phyloP scores from a whole-genome alignment of 2,888 invertebrate species.

The Luperina nickerlii region DNA sequence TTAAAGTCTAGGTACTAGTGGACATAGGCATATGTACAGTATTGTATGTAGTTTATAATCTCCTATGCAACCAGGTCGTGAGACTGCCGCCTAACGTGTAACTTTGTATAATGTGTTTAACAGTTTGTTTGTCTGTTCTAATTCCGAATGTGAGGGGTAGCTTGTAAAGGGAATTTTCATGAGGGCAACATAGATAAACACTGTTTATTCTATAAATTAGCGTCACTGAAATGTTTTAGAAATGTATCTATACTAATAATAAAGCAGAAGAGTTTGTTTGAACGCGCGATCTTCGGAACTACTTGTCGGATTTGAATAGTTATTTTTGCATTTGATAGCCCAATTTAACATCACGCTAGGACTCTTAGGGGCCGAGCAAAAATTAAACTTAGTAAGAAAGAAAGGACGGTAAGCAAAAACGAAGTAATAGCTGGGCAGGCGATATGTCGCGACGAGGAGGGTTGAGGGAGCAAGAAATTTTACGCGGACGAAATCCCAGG shows the following conservation, averaged over 20 bases:
- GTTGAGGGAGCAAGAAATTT: too few species aligned
- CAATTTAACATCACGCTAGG: too few species aligned
- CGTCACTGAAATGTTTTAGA: neutral
- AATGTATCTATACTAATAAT: neutral
- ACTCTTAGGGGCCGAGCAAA: too few species aligned
- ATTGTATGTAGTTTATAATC: constrained; percentile 44
- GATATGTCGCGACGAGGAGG: too few species aligned
- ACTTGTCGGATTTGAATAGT: too few species aligned
- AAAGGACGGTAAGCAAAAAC: too few species aligned
- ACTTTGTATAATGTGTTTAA: constrained; percentile 56
- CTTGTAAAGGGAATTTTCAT: constrained; percentile 33
- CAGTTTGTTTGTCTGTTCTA: constrained; percentile 53
- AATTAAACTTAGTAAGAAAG: too few species aligned
- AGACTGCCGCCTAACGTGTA: constrained; percentile 34
- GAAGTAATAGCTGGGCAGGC: too few species aligned
- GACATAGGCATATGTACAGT: neutral
- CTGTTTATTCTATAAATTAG: constrained; percentile 20
- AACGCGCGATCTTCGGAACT: too few species aligned
- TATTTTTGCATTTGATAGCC: too few species aligned
- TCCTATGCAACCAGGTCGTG: constrained; percentile 37
- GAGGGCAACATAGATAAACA: constrained; percentile 21
- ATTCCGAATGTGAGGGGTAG: constrained; percentile 31
- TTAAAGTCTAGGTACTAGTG: neutral
- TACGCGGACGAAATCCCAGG: too few species aligned
- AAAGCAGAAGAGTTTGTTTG: too few species aligned